These are phyloP conservation scores for Eilema sororculum DNA, from an alignment of 2,888 invertebrate genomes.

Conservation along the genomic window DNA sequence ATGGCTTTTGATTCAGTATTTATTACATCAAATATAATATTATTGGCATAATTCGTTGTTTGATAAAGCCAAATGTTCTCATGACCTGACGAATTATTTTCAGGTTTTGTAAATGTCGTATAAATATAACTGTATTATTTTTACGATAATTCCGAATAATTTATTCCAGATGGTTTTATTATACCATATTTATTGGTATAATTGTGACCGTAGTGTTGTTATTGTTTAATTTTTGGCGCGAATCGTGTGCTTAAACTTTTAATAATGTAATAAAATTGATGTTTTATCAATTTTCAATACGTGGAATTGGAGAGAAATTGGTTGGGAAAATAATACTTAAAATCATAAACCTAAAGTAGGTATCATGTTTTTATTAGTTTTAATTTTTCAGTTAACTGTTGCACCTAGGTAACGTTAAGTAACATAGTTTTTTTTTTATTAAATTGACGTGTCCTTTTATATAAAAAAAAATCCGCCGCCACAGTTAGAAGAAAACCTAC, in stretches of 20 bases:
- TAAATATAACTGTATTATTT: neutral
- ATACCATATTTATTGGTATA: neutral
- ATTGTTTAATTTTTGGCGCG: neutral
- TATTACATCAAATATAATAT: neutral
- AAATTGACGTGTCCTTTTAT: no score
- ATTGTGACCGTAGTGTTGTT: neutral
- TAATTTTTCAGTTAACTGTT: no score
- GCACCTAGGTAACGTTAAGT: no score
- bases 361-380: no score
- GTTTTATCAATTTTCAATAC: neutral
- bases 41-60: conserved; percentile 1
- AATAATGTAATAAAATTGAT: neutral
- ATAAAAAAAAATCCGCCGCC: no score
- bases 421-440: no score
- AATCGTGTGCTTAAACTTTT: neutral
- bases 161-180: neutral
- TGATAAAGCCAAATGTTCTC: neutral
- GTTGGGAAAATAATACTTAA: neutral
- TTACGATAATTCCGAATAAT: neutral
- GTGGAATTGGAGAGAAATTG: no score
- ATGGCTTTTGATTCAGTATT: neutral
- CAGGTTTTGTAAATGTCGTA: neutral
- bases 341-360: neutral
- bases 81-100: neutral
- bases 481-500: no score